Evolutionary conservation across 2,888 invertebrate species (phyloP), one percentile per base, ranked within the genome.

Genomic region (Watsonalla cultraria): DNA sequence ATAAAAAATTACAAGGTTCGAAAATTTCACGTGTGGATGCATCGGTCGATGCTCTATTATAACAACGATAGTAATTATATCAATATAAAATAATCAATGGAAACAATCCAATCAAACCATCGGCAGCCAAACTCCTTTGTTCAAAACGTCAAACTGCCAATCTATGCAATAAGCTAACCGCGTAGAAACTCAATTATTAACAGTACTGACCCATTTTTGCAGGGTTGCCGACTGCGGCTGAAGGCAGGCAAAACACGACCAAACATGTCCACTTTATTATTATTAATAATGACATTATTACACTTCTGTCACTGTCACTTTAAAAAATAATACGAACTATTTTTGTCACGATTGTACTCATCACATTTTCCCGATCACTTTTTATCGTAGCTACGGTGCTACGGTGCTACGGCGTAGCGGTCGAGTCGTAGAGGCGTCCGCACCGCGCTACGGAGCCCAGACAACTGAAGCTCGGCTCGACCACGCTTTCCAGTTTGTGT

Each of bases 161-260:
- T 77, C 76, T 72, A 71, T 72, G 68, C 71, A 73, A 74, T 75
- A 75, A 72, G 64, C 74, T 63, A 72, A 71, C 72, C 72, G 64
- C 63, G 63, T 66, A 65, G 66, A 76, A 79, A 79, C 75, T 78
- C 80, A 79, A 81, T 82, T 76, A 82, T 79, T 79, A 76, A 78
- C 65, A 66, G 68, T 77, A 87, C 90, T 86, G 73, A 89, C 90
- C 90, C 82, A 87, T 85, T 87, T 90, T 90, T 55, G 89, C 86
- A 54, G 90, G 90, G 74, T 89, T 90, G 58, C 81, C 83, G 57
- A 68, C 68, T 59, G 70, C 85, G 56, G 74, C 64, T 58, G 65
- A 69, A 61, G 79, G 66, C 60, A 78, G 59, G 66, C 69, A 74
- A 54, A 76, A 53, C 55, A 81, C 62, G 53, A 84, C 51, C 37